A percentile compares a stretch with the other conserved stretches of the same genome.
Evolutionary conservation across 2,113 vertebrate genomes (phyloP).

Genomic region (Carettochelys insculpta): DNA sequence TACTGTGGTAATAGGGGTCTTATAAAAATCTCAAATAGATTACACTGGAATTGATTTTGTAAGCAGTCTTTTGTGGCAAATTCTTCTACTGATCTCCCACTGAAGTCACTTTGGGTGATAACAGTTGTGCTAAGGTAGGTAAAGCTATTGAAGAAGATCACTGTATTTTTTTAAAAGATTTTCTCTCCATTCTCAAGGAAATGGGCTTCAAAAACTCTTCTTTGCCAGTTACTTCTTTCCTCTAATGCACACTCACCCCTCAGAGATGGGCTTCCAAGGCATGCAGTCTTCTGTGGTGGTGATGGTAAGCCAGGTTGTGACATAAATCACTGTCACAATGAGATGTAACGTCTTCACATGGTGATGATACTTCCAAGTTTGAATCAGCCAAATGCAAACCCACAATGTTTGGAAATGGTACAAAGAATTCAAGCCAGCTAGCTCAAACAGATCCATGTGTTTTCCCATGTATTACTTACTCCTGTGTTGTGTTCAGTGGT

Average conservation of each 20-base stretch:
- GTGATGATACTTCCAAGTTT: background rate
- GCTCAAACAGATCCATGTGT: conserved; percentile 41
- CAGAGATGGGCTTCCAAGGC: background rate
- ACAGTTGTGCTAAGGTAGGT: background rate
- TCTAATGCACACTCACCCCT: background rate
- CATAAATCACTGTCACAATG: background rate
- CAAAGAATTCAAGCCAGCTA: conserved; percentile 43
- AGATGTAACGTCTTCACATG: background rate
- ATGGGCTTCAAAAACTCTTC: background rate
- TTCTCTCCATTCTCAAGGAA: background rate
- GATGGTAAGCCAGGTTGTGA: background rate
- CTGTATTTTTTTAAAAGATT: background rate
- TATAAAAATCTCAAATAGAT: background rate
- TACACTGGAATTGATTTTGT: background rate
- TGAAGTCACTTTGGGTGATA: background rate
- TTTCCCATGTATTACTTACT: conserved; percentile 59
- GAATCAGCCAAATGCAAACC: background rate
- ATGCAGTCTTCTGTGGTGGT: background rate
- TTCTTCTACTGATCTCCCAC: background rate
- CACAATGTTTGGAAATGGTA: conserved; percentile 32
- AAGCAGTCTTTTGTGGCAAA: too few species aligned
- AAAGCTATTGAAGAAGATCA: background rate
- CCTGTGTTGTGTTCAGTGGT: conserved; percentile 60
- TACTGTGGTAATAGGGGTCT: background rate
- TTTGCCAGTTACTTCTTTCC: background rate